A percentile compares a stretch with the other conserved stretches of the same genome.
Evolutionary conservation across 2,113 vertebrate species (phyloP).

Genomic region (western clawed frog (Xenopus tropicalis)): DNA sequence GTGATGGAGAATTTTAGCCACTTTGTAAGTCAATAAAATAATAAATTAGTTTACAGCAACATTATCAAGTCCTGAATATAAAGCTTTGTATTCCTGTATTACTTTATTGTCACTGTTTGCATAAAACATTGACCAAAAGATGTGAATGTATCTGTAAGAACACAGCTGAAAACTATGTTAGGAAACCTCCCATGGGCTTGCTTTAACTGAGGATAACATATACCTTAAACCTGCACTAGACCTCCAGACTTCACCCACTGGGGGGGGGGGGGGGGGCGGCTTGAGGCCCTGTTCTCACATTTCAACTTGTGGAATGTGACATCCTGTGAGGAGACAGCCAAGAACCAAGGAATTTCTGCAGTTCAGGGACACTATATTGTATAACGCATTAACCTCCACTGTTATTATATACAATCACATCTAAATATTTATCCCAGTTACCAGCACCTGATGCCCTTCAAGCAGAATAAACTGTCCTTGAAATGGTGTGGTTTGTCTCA

Average conservation of each 20-base stretch:
- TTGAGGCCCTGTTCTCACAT: conserved; percentile 48
- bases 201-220: conserved; percentile 42
- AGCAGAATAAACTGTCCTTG: neutral
- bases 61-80: too few relatives aligned
- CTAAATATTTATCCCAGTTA: conserved; percentile 17
- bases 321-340: conserved; percentile 47
- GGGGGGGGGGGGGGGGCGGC: conserved; percentile 45
- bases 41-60: too few relatives aligned
- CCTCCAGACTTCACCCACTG: conserved; percentile 49
- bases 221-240: conserved; percentile 49
- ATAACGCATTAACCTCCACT: conserved; percentile 7
- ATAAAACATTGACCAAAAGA: too few relatives aligned
- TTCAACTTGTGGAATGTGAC: conserved; percentile 50
- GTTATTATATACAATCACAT: conserved; percentile 40
- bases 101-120: too few relatives aligned
- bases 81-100: too few relatives aligned
- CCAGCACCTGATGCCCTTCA: neutral
- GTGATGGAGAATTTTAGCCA: too few relatives aligned
- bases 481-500: neutral
- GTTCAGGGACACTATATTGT: conserved; percentile 3
- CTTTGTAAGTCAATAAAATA: too few relatives aligned
- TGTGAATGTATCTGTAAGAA: too few relatives aligned
- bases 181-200: too few relatives aligned
- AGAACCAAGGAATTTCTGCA: conserved; percentile 43
- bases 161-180: too few relatives aligned